Percentiles rank a stretch among this genome's conserved stretches.
Evolutionary conservation across 2,888 invertebrate species (phyloP).

Genomic region (Diogma glabrata): DNA sequence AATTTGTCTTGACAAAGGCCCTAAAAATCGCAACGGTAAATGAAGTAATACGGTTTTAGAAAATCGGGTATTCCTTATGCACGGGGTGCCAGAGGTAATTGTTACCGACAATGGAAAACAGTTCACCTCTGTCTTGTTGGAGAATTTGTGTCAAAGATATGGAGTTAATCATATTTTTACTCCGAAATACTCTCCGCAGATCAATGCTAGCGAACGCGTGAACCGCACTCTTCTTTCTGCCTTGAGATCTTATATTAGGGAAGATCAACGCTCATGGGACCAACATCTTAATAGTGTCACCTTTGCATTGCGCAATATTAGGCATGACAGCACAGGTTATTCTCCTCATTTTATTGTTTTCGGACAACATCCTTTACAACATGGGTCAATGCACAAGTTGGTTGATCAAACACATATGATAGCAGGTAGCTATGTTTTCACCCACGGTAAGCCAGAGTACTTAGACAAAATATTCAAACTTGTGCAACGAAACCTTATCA

Average conservation of each 20-base stretch:
- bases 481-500: neutral
- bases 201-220: neutral
- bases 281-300: neutral
- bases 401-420: neutral
- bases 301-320: slow-evolving; percentile 7
- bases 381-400: neutral
- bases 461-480: neutral
- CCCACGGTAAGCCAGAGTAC: neutral
- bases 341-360: slow-evolving; percentile 15
- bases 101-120: slow-evolving; percentile 3
- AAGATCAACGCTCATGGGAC: slow-evolving; percentile 1
- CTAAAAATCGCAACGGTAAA: neutral
- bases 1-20: neutral
- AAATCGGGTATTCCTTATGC: neutral
- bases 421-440: neutral
- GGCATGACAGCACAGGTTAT: slow-evolving; percentile 8
- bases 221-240: neutral
- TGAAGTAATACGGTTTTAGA: neutral
- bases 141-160: neutral
- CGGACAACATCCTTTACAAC: neutral
- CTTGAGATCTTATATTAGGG: neutral
- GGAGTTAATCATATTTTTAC: neutral
- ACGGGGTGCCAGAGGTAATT: neutral
- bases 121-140: neutral
- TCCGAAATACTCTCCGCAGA: neutral